These are phyloP conservation scores for Hypolimnas misippus DNA, from an alignment of 2,888 invertebrate genomes.

Conservation along the genomic window DNA sequence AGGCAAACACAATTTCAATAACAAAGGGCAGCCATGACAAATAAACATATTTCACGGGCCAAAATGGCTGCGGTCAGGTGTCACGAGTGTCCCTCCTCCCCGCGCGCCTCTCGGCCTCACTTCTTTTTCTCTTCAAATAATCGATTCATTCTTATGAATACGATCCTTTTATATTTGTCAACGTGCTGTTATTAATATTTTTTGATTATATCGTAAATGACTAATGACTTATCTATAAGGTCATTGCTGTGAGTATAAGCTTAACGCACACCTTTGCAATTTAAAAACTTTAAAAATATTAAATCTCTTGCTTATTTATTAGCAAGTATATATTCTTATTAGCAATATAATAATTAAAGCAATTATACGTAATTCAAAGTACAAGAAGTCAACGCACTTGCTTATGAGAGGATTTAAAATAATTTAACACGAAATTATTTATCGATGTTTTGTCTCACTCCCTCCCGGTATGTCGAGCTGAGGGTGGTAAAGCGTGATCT, in stretches of 20 bases:
- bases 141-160: constrained; percentile 78
- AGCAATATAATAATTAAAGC: constrained; percentile 6
- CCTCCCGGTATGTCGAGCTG: constrained; percentile 50
- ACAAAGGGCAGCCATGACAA: constrained; percentile 82
- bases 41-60: constrained; percentile 84
- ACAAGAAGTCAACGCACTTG: constrained; percentile 81
- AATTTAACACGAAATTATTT: constrained; percentile 78
- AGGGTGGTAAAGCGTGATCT: constrained; percentile 58
- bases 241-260: background rate
- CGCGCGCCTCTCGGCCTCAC: constrained; percentile 47
- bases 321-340: too few relatives aligned
- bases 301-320: too few relatives aligned
- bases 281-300: background rate
- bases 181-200: constrained; percentile 42
- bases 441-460: constrained; percentile 65
- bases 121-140: constrained; percentile 74
- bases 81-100: constrained; percentile 66
- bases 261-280: background rate
- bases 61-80: constrained; percentile 84
- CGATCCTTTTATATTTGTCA: constrained; percentile 64
- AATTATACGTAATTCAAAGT: constrained; percentile 58
- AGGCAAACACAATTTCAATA: constrained; percentile 84
- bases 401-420: constrained; percentile 78
- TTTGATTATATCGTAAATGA: constrained; percentile 39
- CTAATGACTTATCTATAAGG: constrained; percentile 29